phyloP scores from a whole-genome alignment of 2,113 vertebrate genomes.

The Crocuta crocuta region DNA sequence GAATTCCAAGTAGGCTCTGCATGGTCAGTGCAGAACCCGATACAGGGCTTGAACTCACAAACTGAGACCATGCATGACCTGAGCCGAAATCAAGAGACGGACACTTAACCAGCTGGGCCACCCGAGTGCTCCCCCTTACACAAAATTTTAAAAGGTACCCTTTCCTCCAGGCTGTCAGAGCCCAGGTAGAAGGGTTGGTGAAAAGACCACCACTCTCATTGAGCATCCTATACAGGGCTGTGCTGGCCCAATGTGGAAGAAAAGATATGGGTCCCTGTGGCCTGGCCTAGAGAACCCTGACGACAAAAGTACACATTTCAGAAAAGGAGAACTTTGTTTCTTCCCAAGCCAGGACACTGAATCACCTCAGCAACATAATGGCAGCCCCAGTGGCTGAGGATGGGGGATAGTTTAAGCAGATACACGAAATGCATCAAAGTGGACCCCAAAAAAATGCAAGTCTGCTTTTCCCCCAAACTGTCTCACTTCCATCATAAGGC shows the following conservation, averaged over 20 bases:
- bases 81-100: no score
- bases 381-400: not conserved
- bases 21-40: no score
- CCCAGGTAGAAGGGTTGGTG: not conserved
- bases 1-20: no score
- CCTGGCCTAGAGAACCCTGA: not conserved
- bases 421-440: not conserved
- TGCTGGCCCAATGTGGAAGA: not conserved
- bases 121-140: not conserved
- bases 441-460: not conserved
- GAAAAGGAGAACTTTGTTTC: not conserved
- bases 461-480: not conserved
- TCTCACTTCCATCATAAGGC: not conserved
- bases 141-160: not conserved
- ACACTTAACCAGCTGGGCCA: no score
- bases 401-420: not conserved
- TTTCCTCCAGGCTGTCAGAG: not conserved
- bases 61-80: no score
- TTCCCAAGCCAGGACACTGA: not conserved
- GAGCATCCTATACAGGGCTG: not conserved
- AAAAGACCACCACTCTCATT: not conserved
- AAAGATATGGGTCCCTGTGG: not conserved
- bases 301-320: not conserved
- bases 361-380: not conserved
- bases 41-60: no score